Evolutionary conservation across 2,888 invertebrate species (phyloP), one percentile per base, ranked within the genome.

Genomic region (Cyrtodaria siliqua): DNA sequence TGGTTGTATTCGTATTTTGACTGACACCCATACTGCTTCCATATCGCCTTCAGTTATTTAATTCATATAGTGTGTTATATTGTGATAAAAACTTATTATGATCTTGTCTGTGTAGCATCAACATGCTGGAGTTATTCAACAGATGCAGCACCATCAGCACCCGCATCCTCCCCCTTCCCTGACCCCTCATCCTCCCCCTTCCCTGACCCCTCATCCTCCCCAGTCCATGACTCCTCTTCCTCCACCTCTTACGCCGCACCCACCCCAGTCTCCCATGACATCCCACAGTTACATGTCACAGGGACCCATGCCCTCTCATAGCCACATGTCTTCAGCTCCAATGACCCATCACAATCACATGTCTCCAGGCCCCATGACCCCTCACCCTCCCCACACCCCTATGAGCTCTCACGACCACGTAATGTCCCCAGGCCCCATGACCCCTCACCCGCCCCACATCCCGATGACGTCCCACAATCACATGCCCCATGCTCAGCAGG

Each of bases 401-500:
- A 29, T 81, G 78, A 77, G 77, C 14, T 76, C 76, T 20, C 78
- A 78, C 24, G 61, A 72, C 27, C 77, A 75, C 42, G 61, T 68
- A 12, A 66, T 61, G 56, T 66, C 68, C 40, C 66, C 77, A 20
- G 57, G 42, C 33, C 61, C 75, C 16, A 49, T 72, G 60, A 67
- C 76, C 70, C 64, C 79, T 16, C 80, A 69, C 27, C 75, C 73
- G 33, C 80, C 76, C 0, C 82, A 82, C 33, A 73, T 76, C 1
- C 82, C 82, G 12, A 29, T 81, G 78, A 77, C 79, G 12, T 76
- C 76, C 20, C 78, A 78, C 29, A 64, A 72, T 40, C 77, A 75
- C 49, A 64, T 68, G 56, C 76, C 76, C 42, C 66, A 69, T 50
- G 76, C 76, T 44, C 80, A 69, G 40, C 84, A 80, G 44, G 68